Percentiles rank a stretch among this genome's conserved stretches.
These are phyloP conservation scores for Oryzias woworae DNA, from an alignment of 2,113 vertebrate species.

Conservation along the genomic window DNA sequence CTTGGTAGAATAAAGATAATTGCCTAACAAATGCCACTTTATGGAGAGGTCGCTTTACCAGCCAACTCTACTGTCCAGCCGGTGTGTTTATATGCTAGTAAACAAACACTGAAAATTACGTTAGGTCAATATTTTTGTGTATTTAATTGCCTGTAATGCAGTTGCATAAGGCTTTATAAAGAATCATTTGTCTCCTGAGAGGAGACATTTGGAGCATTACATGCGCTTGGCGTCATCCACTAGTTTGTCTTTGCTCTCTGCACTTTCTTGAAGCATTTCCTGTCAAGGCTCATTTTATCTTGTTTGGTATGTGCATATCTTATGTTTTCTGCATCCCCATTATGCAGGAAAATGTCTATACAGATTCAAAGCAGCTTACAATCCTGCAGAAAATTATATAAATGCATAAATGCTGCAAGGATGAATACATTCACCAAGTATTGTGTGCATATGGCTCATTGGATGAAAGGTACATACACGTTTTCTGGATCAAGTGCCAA, in stretches of 20 bases:
- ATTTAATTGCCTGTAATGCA: conserved; percentile 48
- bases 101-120: conserved; percentile 42
- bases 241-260: conserved; percentile 50
- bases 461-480: conserved; percentile 30
- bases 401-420: conserved; percentile 50
- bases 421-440: conserved; percentile 58
- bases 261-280: conserved; percentile 48
- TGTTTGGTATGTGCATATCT: conserved; percentile 65
- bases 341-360: conserved; percentile 50
- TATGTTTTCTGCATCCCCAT: conserved; percentile 37
- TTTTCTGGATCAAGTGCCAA: no score
- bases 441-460: conserved; percentile 29
- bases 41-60: conserved; percentile 49
- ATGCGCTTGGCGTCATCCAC: conserved; percentile 9
- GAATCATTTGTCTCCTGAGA: conserved; percentile 33
- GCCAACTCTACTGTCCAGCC: conserved; percentile 32
- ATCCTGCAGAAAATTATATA: conserved; percentile 55
- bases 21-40: conserved; percentile 69
- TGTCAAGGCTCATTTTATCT: conserved; percentile 42
- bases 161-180: conserved; percentile 15
- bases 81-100: conserved; percentile 31
- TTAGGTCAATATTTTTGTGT: conserved; percentile 35
- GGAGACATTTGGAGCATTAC: conserved; percentile 32
- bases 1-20: conserved; percentile 71
- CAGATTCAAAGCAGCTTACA: conserved; percentile 53